These are phyloP conservation scores for Biston betularia DNA, from an alignment of 2,888 invertebrate genomes.

Conservation along the genomic window DNA sequence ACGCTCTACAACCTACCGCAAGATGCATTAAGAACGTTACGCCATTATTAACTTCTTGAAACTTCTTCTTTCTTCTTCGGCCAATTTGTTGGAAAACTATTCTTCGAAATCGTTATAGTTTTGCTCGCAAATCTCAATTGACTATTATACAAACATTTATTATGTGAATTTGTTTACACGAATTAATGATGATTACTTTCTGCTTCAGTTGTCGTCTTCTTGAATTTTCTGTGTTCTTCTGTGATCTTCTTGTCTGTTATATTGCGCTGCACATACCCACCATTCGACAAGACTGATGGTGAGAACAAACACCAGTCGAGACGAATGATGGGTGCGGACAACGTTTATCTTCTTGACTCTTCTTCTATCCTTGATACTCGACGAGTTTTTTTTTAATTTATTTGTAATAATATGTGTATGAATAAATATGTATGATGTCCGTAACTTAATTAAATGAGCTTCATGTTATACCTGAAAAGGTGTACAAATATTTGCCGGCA, in stretches of 20 bases:
- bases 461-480: no score
- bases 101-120: neutral
- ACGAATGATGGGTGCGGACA: slow-evolving; percentile 66
- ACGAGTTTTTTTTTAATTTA: no score
- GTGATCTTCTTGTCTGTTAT: slow-evolving; percentile 43
- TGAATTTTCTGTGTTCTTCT: slow-evolving; percentile 10
- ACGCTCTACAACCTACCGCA: slow-evolving; percentile 60
- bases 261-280: slow-evolving; percentile 71
- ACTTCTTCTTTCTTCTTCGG: slow-evolving; percentile 36
- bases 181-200: no score
- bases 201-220: neutral
- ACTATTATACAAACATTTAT: no score
- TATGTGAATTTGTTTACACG: neutral
- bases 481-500: no score
- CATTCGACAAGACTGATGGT: slow-evolving; percentile 84
- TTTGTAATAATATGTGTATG: no score
- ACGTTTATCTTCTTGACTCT: slow-evolving; percentile 45
- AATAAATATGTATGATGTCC: no score
- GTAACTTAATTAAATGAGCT: no score
- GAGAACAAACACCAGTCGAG: slow-evolving; percentile 67
- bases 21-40: slow-evolving; percentile 79
- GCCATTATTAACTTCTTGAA: slow-evolving; percentile 47
- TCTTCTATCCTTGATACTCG: slow-evolving; percentile 10
- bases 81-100: neutral
- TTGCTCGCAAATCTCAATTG: neutral